Evolutionary conservation across 2,888 invertebrate genomes (phyloP).

Genomic region (Achlya flavicornis): DNA sequence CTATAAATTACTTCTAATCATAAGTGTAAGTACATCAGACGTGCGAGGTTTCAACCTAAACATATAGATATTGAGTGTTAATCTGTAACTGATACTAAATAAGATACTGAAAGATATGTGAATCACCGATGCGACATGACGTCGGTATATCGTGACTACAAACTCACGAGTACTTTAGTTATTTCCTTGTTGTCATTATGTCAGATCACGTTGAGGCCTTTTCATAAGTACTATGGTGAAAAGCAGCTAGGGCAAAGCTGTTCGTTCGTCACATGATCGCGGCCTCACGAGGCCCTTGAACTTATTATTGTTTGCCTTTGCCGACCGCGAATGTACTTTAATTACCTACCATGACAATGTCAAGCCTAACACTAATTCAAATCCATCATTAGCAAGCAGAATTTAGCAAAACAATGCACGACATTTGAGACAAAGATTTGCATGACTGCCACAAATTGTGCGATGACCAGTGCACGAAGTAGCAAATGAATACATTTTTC

Average conservation of each 20-base stretch:
- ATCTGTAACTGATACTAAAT: not conserved
- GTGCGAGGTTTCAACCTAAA: too few relatives aligned
- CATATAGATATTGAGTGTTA: too few relatives aligned
- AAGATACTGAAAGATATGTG: not conserved
- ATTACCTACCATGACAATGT: not conserved
- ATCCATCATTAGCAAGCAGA: not conserved
- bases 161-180: not conserved
- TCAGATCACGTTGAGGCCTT: not conserved
- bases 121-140: slow-evolving; percentile 5
- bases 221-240: not conserved
- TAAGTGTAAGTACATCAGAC: too few relatives aligned
- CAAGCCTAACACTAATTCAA: not conserved
- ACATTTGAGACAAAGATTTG: not conserved
- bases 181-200: not conserved
- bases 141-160: slow-evolving; percentile 7
- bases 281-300: slow-evolving; percentile 26
- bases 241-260: slow-evolving; percentile 6
- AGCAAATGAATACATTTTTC: not conserved
- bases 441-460: not conserved
- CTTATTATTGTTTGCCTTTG: slow-evolving; percentile 31
- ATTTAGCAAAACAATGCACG: not conserved
- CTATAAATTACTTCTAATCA: too few relatives aligned
- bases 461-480: too few relatives aligned
- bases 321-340: not conserved
- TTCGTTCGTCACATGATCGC: not conserved